Percentiles rank a stretch among this genome's conserved stretches.
Evolutionary conservation across 1,140 invertebrate species (phyloP).

Genomic region (Diploscapter pachys): DNA sequence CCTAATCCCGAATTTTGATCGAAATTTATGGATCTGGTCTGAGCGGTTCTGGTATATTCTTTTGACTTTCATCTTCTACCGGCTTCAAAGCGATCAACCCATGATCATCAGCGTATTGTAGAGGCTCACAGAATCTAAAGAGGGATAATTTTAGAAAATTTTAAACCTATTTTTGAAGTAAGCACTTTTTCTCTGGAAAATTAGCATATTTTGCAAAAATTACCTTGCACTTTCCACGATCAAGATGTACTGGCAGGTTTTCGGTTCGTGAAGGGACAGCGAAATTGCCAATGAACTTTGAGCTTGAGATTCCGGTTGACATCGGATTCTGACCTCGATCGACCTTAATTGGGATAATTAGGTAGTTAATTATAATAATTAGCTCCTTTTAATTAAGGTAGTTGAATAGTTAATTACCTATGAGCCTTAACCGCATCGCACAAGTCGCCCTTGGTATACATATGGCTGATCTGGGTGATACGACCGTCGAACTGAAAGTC

Average conservation of each 20-base stretch:
- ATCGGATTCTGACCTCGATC: slow-evolving; percentile 37
- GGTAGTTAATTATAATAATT: slow-evolving; percentile 1
- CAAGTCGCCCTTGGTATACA: slow-evolving; percentile 35
- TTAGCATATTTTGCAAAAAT: too few species aligned
- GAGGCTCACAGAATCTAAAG: slow-evolving; percentile 78
- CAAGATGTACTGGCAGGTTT: slow-evolving; percentile 83
- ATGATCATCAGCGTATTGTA: slow-evolving; percentile 63
- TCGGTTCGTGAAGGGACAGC: slow-evolving; percentile 81
- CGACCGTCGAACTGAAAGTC: slow-evolving; percentile 27
- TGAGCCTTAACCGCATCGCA: slow-evolving; percentile 32
- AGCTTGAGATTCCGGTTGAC: background rate
- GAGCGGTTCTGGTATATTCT: too few species aligned
- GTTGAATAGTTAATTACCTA: slow-evolving; percentile 25
- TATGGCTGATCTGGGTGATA: slow-evolving; percentile 27
- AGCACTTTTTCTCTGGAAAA: background rate
- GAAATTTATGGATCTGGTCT: too few species aligned
- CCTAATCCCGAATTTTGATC: too few species aligned
- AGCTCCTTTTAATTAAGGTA: background rate
- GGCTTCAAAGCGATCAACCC: slow-evolving; percentile 45
- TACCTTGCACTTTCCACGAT: slow-evolving; percentile 65
- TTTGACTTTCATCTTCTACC: background rate
- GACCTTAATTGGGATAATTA: slow-evolving; percentile 18
- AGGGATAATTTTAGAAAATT: slow-evolving; percentile 60
- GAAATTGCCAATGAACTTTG: slow-evolving; percentile 67
- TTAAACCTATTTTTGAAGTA: background rate